phyloP scores from a whole-genome alignment of 1,140 invertebrate genomes.

The Ruditapes philippinarum region DNA sequence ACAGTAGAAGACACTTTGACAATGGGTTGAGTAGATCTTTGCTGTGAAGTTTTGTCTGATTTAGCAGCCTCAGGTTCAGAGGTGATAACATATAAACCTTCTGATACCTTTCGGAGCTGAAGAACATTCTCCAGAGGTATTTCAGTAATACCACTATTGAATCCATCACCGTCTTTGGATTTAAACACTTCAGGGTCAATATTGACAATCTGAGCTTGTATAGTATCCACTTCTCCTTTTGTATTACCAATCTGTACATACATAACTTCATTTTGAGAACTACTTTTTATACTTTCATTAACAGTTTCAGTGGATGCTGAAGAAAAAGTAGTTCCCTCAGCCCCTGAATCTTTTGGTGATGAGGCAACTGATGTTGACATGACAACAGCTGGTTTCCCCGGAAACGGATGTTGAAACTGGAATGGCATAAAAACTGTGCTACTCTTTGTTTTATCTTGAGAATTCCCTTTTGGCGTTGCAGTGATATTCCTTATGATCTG shows the following conservation, averaged over 20 bases:
- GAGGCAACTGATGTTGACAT: not conserved
- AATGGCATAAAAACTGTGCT: slow-evolving; percentile 73
- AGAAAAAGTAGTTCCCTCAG: not conserved
- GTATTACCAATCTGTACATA: slow-evolving; percentile 34
- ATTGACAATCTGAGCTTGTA: slow-evolving; percentile 58
- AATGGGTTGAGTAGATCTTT: not conserved
- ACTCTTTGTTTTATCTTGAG: not conserved
- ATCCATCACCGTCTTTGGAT: not conserved
- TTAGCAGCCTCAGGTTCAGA: not conserved
- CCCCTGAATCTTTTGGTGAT: not conserved
- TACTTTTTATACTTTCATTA: not conserved
- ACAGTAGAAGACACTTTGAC: not conserved
- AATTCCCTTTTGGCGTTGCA: not conserved
- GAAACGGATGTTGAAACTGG: slow-evolving; percentile 83
- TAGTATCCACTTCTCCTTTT: slow-evolving; percentile 21
- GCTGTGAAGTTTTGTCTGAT: not conserved
- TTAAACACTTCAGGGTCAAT: slow-evolving; percentile 57
- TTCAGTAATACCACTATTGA: not conserved
- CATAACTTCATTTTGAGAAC: not conserved
- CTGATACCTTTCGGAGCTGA: slow-evolving; percentile 30
- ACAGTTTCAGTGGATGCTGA: not conserved
- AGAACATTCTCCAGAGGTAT: slow-evolving; percentile 24
- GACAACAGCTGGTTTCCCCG: slow-evolving; percentile 12
- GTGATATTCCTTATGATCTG: slow-evolving; percentile 43
- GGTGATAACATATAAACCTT: slow-evolving; percentile 26